These are phyloP conservation scores for Festucalex cinctus DNA, from an alignment of 2,113 vertebrate genomes.

Conservation along the genomic window DNA sequence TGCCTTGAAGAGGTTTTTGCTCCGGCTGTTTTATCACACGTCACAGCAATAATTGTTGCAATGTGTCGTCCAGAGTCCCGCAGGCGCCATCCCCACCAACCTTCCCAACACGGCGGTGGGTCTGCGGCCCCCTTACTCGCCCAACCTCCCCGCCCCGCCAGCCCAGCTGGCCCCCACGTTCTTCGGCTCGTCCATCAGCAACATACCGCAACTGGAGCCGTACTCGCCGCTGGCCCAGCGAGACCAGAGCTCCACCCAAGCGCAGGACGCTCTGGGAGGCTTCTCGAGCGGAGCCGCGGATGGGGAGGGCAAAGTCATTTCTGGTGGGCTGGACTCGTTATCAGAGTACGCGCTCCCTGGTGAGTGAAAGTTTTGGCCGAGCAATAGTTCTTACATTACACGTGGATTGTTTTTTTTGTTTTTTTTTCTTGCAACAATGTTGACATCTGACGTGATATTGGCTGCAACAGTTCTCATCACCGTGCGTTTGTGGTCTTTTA, in stretches of 20 bases:
- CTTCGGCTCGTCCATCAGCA: slow-evolving; percentile 67
- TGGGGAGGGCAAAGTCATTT: slow-evolving; percentile 42
- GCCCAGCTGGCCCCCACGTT: slow-evolving; percentile 78
- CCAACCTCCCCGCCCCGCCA: slow-evolving; percentile 77
- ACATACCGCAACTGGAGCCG: slow-evolving; percentile 74
- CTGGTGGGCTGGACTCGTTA: slow-evolving; percentile 69
- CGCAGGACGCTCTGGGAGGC: slow-evolving; percentile 82
- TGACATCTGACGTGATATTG: no score
- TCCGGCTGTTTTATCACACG: no score
- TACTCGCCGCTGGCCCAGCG: slow-evolving; percentile 71
- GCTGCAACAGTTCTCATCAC: not conserved
- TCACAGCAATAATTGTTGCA: no score
- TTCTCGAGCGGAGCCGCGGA: slow-evolving; percentile 71
- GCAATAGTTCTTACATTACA: not conserved
- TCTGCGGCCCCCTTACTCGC: slow-evolving; percentile 78
- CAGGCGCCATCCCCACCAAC: slow-evolving; percentile 85
- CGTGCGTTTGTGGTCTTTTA: slow-evolving; percentile 19
- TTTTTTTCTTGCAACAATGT: no score
- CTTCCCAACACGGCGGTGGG: slow-evolving; percentile 84
- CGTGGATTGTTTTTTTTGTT: not conserved
- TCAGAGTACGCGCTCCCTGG: slow-evolving; percentile 77
- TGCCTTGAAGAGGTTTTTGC: no score
- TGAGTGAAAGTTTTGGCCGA: slow-evolving; percentile 28
- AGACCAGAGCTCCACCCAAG: slow-evolving; percentile 73
- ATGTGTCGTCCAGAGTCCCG: slow-evolving; percentile 68